phyloP scores from a whole-genome alignment of 2,888 invertebrate species.

The Synanthedon vespiformis region DNA sequence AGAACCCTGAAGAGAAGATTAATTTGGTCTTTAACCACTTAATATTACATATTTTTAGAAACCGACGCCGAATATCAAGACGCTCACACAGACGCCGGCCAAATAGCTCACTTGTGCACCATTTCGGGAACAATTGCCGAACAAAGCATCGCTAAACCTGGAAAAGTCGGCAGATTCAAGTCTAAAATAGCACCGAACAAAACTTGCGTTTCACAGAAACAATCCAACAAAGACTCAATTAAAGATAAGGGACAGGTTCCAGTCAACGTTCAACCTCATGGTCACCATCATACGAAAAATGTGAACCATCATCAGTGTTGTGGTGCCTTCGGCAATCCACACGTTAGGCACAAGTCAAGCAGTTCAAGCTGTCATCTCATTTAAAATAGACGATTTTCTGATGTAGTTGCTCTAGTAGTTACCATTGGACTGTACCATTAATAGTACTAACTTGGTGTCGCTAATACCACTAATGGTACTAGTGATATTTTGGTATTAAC shows the following conservation, averaged over 20 bases:
- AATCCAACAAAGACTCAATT: constrained; percentile 24
- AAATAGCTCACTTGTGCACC: constrained; percentile 25
- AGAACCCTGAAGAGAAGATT: not conserved
- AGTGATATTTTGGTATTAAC: too few species aligned
- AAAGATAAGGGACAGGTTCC: constrained; percentile 18
- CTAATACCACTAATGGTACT: too few species aligned
- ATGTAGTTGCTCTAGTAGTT: not conserved
- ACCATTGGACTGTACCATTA: too few species aligned
- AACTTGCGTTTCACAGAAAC: constrained; percentile 26
- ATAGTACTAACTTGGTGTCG: too few species aligned
- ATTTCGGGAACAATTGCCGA: constrained; percentile 26
- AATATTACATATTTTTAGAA: constrained; percentile 23
- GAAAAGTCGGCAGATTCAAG: constrained; percentile 50
- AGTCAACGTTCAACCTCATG: constrained; percentile 44
- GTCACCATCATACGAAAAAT: constrained; percentile 56
- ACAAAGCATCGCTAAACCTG: constrained; percentile 31
- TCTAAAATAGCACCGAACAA: constrained; percentile 51
- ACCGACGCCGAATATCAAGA: constrained; percentile 57
- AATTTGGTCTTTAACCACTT: not conserved
- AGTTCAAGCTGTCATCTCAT: constrained; percentile 52
- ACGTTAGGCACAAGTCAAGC: constrained; percentile 54
- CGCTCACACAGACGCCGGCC: constrained; percentile 30
- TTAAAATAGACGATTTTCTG: constrained; percentile 14
- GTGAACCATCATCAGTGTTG: constrained; percentile 64
- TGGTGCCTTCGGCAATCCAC: constrained; percentile 62